Base-by-base conservation (phyloP, 2,797 vertebrate species). In the Spondyliosoma cantharus region DNA sequence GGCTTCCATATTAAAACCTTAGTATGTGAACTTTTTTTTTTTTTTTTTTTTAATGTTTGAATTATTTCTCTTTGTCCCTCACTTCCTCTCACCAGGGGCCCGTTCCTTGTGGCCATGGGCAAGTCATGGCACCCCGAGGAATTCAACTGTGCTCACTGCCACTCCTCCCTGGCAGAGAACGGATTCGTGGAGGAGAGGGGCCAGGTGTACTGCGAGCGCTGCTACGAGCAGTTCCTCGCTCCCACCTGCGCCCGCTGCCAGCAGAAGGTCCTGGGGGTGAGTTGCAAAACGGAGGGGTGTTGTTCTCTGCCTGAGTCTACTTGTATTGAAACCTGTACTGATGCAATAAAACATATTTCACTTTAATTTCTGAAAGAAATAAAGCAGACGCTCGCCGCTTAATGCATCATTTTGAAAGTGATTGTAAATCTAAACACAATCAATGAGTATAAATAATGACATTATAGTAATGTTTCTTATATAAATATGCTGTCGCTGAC, bases 51-150 rank as follows among this genome's bases (percentile, higher is more conserved):
- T 25, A n/a, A 25, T 20, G 37, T 46, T 61, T 73, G 6, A 61
- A 54, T 80, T 3, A n/a, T 48, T 57, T 43, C 59, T 27, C 32
- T 63, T 25, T 75, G 42, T 56, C 37, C n/a, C 20, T 42, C 48
- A 32, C 60, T 43, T 76, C 19, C 43, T 65, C 63, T 64, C 16
- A 59, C 62, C 91, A 99, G 98, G 87, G 98, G 98, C 56, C 98
- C 98, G 0, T 99, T 97, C 89, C 94, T 99, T 5, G 96, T 99
- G 90, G 98, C 98, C 71, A 95, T 99, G 95, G 98, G 98, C 15
- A 98, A 97, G 92, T 97, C 98, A 0, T 99, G 98, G 98, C 98
- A 99, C 91, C 96, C 97, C 0, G 98, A 99, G 88, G 98, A 99
- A 89, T 99, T 99, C 83, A 97, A 94, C 62, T 99, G 98, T 15